These are phyloP conservation scores for Etheostoma perlongum DNA, from an alignment of 2,797 vertebrate species.

Conservation along the genomic window DNA sequence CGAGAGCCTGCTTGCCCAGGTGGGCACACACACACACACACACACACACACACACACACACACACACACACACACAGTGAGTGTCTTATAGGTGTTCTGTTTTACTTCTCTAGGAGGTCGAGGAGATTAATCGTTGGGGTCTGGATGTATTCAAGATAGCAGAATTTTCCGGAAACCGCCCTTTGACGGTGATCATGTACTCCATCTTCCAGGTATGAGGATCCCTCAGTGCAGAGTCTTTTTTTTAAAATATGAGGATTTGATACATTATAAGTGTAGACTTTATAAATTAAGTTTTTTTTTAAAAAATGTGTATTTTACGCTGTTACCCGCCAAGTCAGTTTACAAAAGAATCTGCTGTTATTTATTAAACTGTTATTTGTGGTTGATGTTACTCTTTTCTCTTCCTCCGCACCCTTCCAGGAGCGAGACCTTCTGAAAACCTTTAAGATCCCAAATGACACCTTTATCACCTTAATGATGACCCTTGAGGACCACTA, in stretches of 20 bases:
- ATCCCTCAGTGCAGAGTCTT: not conserved
- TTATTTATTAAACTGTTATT: not conserved
- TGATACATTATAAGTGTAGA: not conserved
- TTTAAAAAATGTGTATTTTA: not conserved
- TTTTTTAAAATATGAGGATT: not conserved
- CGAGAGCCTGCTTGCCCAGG: constrained; percentile 90
- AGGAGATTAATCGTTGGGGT: constrained; percentile 93
- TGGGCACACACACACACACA: constrained; percentile 54
- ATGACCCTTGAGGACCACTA: constrained; percentile 96
- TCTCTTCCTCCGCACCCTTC: not conserved
- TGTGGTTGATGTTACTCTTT: constrained; percentile 1
- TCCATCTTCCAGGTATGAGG: constrained; percentile 92
- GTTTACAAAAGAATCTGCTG: not conserved
- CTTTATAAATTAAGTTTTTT: not conserved
- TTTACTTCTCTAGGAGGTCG: constrained; percentile 86
- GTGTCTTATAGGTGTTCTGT: constrained; percentile 23
- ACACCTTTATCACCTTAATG: constrained; percentile 93
- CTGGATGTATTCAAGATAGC: constrained; percentile 92
- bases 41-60: not conserved
- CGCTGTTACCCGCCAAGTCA: not conserved
- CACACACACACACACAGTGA: not conserved
- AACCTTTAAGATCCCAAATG: constrained; percentile 90
- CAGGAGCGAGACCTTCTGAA: constrained; percentile 95
- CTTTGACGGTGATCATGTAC: constrained; percentile 93
- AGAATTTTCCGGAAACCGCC: constrained; percentile 90